Base-by-base conservation (phyloP, 2,888 invertebrate genomes). In the Drosophila atripex region DNA sequence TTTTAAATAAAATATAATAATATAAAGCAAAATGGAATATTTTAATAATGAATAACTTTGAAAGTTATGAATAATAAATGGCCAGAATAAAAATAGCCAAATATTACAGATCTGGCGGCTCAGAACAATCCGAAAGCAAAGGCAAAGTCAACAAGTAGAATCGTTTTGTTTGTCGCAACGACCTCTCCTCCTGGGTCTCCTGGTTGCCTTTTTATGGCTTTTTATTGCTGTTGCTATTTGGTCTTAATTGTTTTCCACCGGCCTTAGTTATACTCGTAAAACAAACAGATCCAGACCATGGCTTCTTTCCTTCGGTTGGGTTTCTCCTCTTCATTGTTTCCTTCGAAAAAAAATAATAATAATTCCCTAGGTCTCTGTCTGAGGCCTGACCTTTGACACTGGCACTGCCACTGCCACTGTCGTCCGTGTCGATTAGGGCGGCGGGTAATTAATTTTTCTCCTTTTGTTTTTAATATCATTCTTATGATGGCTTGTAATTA, bases 181-280 rank as follows among this genome's bases (percentile, higher is more conserved):
- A 51, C 61, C 30, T 47, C 65, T 65, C 18, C 18, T 39, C 32
- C 30, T 46, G 18, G 53, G 39, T 47, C 55, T 52, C 18, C 43
- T 43, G 43, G 61, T 55, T 46, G 69, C 25, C 14, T 49, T 35
- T 71, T 63, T 61, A 39, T 72, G 54, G 57, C 47, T 58, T 72
- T 79, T 86, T 65, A 76, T 72, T 76, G 75, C 66, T 51, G 73
- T 69, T 61, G 59, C 54, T 71, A 56, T 71, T 77, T 45, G 21
- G 49, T 18, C 59, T 84, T 83, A 80, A 80, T 84, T 86, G 80
- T 75, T 75, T 77, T 80, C 52, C 46, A 47, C 25, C 45, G 47
- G 39, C 43, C 59, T 65, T 38, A 61, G 71, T 68, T 68, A 53
- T 75, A 68, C 46, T 60, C 47, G 64, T 54, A 64, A 71, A 63